Evolutionary conservation across 2,113 vertebrate species (phyloP).

Genomic region (Tylochromis polylepis): DNA sequence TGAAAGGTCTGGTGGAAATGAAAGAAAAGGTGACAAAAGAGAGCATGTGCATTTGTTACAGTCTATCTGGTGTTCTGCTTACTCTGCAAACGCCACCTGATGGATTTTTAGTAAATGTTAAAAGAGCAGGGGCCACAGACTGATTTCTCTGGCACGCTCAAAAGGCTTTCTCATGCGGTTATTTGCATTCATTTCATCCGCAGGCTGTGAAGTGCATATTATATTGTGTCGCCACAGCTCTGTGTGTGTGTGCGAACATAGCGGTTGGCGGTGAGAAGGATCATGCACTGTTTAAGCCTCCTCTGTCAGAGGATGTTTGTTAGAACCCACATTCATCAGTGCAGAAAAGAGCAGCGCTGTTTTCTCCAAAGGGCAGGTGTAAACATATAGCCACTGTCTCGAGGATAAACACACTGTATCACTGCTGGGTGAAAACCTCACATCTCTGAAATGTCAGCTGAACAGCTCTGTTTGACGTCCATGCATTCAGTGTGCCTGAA

Average conservation of each 20-base stretch:
- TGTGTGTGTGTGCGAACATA: background rate
- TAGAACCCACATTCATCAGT: conserved; percentile 46
- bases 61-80: conserved; percentile 42
- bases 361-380: conserved; percentile 41
- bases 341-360: conserved; percentile 32
- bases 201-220: conserved; percentile 52
- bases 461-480: background rate
- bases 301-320: conserved; percentile 40
- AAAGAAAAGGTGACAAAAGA: conserved; percentile 52
- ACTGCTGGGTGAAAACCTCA: background rate
- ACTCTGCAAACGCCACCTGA: conserved; percentile 53
- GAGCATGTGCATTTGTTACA: conserved; percentile 48
- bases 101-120: conserved; percentile 59
- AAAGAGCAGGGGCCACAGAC: conserved; percentile 50
- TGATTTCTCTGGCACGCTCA: conserved; percentile 17
- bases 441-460: conserved; percentile 4
- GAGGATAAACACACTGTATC: conserved; percentile 7
- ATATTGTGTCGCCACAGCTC: conserved; percentile 28
- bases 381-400: conserved; percentile 21
- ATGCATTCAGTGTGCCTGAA: background rate
- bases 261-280: background rate
- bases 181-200: conserved; percentile 54
- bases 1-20: conserved; percentile 12
- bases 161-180: conserved; percentile 29
- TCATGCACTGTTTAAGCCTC: conserved; percentile 32